Evolutionary conservation across 2,888 invertebrate species (phyloP).

Genomic region (Deilephila porcellus): DNA sequence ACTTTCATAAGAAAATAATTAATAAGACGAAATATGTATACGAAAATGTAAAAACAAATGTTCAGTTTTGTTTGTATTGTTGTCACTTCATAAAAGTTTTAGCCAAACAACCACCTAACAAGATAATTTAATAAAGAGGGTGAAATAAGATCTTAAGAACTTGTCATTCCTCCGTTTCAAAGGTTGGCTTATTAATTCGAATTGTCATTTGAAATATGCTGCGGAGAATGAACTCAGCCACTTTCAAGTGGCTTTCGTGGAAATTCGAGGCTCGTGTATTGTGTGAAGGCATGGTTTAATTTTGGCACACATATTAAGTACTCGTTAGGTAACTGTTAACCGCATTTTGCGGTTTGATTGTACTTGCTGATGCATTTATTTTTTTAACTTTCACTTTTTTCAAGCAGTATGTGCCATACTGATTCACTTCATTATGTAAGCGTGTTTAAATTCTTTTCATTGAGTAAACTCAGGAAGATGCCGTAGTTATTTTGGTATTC

Average conservation of each 20-base stretch:
- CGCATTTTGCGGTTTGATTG: not conserved
- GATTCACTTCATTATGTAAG: not conserved
- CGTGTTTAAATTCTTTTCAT: not conserved
- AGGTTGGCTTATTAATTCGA: slow-evolving; percentile 40
- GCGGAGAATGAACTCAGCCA: slow-evolving; percentile 36
- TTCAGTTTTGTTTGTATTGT: not conserved
- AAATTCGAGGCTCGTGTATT: not conserved
- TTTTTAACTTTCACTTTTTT: slow-evolving; percentile 6
- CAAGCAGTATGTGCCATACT: not conserved
- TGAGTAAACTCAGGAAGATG: not conserved
- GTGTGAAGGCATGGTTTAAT: not conserved
- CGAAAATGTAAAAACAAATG: not conserved
- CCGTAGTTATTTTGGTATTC: not conserved
- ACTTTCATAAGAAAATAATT: too few relatives aligned
- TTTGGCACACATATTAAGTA: not conserved
- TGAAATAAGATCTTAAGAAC: slow-evolving; percentile 34
- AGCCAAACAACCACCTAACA: not conserved
- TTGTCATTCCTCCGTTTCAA: slow-evolving; percentile 40
- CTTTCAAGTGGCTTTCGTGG: not conserved
- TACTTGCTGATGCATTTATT: not conserved
- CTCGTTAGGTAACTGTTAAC: not conserved
- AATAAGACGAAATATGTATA: not conserved
- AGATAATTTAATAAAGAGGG: slow-evolving; percentile 39
- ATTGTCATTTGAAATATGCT: slow-evolving; percentile 39
- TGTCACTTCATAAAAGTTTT: not conserved